phyloP scores from a whole-genome alignment of 2,888 invertebrate species.

The Perizoma flavofasciatum region DNA sequence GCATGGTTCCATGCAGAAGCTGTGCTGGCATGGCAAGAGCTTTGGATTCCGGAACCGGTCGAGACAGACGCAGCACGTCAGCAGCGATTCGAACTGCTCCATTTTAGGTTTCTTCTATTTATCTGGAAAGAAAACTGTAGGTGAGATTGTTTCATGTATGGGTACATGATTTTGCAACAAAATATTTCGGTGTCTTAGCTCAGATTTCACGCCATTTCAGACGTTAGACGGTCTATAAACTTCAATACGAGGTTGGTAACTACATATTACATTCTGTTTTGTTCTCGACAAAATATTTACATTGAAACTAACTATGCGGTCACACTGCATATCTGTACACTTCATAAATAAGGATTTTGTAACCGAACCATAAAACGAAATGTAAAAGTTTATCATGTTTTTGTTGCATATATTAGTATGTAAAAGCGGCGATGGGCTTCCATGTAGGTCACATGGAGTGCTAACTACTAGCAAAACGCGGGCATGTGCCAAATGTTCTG shows the following conservation, averaged over 20 bases:
- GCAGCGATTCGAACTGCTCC: slow-evolving; percentile 98
- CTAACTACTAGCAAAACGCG: too few relatives aligned
- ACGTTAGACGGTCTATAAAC: too few relatives aligned
- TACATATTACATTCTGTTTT: too few relatives aligned
- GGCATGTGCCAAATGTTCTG: too few relatives aligned
- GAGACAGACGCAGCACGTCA: slow-evolving; percentile 99
- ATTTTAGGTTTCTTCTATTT: slow-evolving; percentile 79
- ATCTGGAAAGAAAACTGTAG: slow-evolving; percentile 53
- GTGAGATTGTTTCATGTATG: background rate
- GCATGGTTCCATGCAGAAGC: slow-evolving; percentile 99
- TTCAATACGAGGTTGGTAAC: too few relatives aligned
- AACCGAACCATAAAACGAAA: slow-evolving; percentile 3
- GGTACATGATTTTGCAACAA: background rate
- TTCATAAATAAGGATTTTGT: slow-evolving; percentile 15
- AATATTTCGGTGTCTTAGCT: too few relatives aligned
- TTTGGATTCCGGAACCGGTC: slow-evolving; percentile 99
- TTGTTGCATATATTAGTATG: background rate
- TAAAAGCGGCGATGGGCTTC: too few relatives aligned
- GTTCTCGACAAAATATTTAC: background rate
- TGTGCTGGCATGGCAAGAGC: slow-evolving; percentile 99
- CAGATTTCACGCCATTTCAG: too few relatives aligned
- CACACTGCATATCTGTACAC: background rate
- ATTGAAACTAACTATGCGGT: slow-evolving; percentile 5
- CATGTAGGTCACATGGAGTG: too few relatives aligned
- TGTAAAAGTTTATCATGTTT: slow-evolving; percentile 5